A percentile compares a stretch with the other conserved stretches of the same genome.
Conservation (phyloP, 1,140 invertebrate species). For the Euwallacea similis region DNA sequence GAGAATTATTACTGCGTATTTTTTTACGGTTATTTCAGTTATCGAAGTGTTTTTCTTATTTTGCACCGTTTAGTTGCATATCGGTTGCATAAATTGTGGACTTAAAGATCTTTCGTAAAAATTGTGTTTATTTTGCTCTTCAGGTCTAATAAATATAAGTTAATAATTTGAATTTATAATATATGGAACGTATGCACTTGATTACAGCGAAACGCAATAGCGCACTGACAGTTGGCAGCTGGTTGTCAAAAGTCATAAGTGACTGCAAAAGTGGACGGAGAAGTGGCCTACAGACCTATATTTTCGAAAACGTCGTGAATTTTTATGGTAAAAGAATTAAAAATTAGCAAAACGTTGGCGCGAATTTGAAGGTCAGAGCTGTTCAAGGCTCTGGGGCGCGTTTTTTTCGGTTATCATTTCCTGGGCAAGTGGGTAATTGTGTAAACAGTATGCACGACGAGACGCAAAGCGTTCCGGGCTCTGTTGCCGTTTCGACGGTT, state of each 20-base stretch:
- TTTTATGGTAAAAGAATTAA: conserved; percentile 55
- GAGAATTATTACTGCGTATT: no score
- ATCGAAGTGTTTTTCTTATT: no score
- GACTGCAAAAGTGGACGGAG: conserved; percentile 64
- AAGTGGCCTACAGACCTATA: conserved; percentile 73
- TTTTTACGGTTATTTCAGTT: no score
- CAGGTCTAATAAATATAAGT: no score
- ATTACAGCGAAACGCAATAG: no score
- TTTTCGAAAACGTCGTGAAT: conserved; percentile 62
- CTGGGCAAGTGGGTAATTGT: conserved; percentile 49
- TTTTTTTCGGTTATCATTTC: conserved; percentile 48
- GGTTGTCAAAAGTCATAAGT: neutral
- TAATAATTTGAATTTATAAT: no score
- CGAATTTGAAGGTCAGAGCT: conserved; percentile 54
- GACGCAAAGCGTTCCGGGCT: conserved; percentile 55
- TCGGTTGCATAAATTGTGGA: no score
- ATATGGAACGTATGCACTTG: no score
- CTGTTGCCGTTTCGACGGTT: conserved; percentile 55
- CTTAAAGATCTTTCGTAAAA: no score
- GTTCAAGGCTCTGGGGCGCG: conserved; percentile 51
- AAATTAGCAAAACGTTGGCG: conserved; percentile 54
- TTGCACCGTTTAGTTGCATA: no score
- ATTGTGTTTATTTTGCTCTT: no score
- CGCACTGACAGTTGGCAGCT: no score
- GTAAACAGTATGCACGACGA: conserved; percentile 56